These are phyloP conservation scores for Denticeps clupeoides DNA, from an alignment of 2,797 vertebrate species.

Conservation along the genomic window DNA sequence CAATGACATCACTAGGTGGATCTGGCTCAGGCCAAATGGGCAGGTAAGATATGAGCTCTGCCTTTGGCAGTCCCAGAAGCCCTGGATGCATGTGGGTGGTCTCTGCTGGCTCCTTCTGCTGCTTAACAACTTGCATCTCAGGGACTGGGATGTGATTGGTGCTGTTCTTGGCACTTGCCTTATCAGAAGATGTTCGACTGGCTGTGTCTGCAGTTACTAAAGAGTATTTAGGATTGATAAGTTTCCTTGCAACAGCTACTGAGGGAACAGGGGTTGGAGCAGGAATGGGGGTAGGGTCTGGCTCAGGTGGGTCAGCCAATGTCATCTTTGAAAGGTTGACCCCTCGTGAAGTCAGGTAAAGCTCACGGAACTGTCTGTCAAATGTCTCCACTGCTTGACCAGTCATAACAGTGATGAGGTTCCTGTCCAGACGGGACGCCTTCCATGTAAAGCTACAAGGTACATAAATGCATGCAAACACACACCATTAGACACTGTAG, in stretches of 20 bases:
- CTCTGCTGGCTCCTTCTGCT: slow-evolving; percentile 30
- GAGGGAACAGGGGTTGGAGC: slow-evolving; percentile 50
- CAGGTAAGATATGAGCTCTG: slow-evolving; percentile 83
- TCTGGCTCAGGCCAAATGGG: slow-evolving; percentile 92
- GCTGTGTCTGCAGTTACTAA: slow-evolving; percentile 62
- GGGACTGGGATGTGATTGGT: slow-evolving; percentile 39
- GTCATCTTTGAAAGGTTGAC: slow-evolving; percentile 76
- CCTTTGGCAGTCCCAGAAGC: slow-evolving; percentile 73
- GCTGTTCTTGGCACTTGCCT: slow-evolving; percentile 53
- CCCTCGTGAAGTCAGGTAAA: slow-evolving; percentile 72
- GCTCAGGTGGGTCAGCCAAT: slow-evolving; percentile 69
- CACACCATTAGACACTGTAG: slow-evolving; percentile 1
- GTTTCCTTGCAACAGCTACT: slow-evolving; percentile 69
- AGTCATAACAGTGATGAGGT: slow-evolving; percentile 82
- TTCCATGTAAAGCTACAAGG: slow-evolving; percentile 86
- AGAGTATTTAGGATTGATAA: slow-evolving; percentile 92
- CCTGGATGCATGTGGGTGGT: slow-evolving; percentile 65
- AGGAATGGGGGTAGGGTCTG: slow-evolving; percentile 55
- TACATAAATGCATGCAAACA: background rate
- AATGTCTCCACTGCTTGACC: slow-evolving; percentile 91
- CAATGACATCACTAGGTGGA: slow-evolving; percentile 85
- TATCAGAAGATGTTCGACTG: slow-evolving; percentile 66
- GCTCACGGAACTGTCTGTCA: slow-evolving; percentile 83
- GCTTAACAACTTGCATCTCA: slow-evolving; percentile 34
- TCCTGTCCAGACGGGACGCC: slow-evolving; percentile 80